A percentile compares a stretch with the other conserved stretches of the same genome.
Conservation (phyloP, 1,140 invertebrate species). For the Augochlora pura region DNA sequence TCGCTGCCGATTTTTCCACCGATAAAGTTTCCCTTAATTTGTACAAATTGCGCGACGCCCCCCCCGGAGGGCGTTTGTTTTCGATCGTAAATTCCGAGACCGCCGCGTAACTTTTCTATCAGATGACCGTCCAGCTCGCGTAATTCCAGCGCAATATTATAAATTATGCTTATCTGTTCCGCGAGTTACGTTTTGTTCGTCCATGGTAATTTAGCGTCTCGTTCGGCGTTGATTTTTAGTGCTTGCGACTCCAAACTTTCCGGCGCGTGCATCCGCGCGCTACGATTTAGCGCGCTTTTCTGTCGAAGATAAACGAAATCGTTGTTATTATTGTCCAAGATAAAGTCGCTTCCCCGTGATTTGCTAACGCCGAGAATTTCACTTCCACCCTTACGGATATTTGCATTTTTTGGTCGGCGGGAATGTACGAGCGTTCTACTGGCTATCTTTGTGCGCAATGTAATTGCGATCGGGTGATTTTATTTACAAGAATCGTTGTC, state of each 20-base stretch:
- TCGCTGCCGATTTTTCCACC: background rate
- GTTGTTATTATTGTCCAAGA: background rate
- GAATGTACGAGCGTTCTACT: no score
- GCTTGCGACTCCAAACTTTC: background rate
- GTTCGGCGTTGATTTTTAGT: background rate
- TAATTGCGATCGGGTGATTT: no score
- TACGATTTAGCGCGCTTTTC: background rate
- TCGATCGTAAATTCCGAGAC: background rate
- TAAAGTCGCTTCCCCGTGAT: background rate
- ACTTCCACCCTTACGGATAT: no score
- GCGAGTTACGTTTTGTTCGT: background rate
- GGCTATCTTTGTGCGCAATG: no score
- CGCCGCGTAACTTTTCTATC: constrained; percentile 9
- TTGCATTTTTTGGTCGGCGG: no score
- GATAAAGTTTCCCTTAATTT: background rate
- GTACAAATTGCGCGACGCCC: background rate
- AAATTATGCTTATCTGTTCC: constrained; percentile 20
- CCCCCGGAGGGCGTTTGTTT: background rate
- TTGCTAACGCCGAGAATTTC: no score
- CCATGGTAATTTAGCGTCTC: background rate
- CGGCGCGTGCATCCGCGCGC: no score
- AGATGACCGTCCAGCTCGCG: constrained; percentile 1
- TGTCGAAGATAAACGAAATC: background rate
- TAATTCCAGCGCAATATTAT: constrained; percentile 3
- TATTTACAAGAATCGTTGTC: no score